Evolutionary conservation across 2,113 vertebrate genomes (phyloP), one percentile per base, ranked within the genome.

Genomic region (Accipiter cooperii): DNA sequence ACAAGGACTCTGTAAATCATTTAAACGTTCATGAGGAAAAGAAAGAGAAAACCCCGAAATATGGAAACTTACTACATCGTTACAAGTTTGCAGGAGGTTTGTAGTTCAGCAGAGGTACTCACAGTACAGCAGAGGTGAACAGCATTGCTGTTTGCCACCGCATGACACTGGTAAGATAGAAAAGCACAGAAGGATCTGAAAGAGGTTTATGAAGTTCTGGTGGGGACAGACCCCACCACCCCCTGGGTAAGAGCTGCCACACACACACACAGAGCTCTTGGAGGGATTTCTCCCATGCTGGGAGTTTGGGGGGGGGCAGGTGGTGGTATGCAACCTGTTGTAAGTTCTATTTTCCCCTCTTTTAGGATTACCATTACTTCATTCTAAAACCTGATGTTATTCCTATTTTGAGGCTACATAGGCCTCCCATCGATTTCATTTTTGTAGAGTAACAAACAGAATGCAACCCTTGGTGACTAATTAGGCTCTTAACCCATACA

Each of bases 31-130:
- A 42, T 3, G 2, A 51, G 6, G 21, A 75, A 57, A 73, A 69
- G 6, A 82, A 46, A 63, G 4, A 26, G 33, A 29, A 52, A 11
- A 18, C 0, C 0, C 4, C 3, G 0, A 31, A 70, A 46, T 40
- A 14, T 4, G 42, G 25, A 77, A 77, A 7, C 8, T 21, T 51
- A 40, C 9, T 21, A 22, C 25, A 6, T 21, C 51, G 33, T 9
- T 36, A 26, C n/a, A 42, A 46, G 28, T 74, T 42, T 70, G 12
- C 19, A 60, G 36, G 38, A 74, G 13, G 26, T 47, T 64, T 85
- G 38, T 40, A 17, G 10, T 3, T 36, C 25, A 36, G 58, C n/a
- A 74, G 33, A 66, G 19, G 26, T 47, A 64, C 8, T 28, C 13
- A 3, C 10, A 18, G 54, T 31, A 40, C 7, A 40, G 44, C 47